Percentiles rank a stretch among this genome's conserved stretches.
These are phyloP conservation scores for Seriola quinqueradiata DNA, from an alignment of 2,113 vertebrate genomes.

Conservation along the genomic window DNA sequence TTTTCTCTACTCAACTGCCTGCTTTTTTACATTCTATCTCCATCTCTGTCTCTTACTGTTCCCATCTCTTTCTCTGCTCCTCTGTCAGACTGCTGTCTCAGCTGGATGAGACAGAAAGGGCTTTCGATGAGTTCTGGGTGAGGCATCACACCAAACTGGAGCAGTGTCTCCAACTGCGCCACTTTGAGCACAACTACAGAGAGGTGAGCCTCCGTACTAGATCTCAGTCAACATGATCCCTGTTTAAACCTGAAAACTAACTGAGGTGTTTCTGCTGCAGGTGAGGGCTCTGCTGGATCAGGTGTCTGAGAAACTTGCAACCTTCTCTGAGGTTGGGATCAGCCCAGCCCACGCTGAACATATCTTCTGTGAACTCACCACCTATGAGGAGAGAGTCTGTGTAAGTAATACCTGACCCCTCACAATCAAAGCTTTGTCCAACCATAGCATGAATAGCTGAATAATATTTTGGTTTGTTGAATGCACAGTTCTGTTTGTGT, in stretches of 20 bases:
- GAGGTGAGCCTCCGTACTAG: conserved; percentile 86
- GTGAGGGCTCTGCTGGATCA: conserved; percentile 88
- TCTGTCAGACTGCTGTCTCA: conserved; percentile 90
- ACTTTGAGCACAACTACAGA: conserved; percentile 94
- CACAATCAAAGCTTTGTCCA: conserved; percentile 16
- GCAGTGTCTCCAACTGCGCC: conserved; percentile 92
- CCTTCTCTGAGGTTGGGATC: conserved; percentile 92
- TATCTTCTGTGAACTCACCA: conserved; percentile 89
- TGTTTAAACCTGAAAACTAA: conserved; percentile 8
- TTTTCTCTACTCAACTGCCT: neutral
- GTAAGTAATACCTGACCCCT: conserved; percentile 81
- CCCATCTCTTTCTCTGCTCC: neutral
- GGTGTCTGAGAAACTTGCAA: conserved; percentile 86
- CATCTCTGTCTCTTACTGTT: neutral
- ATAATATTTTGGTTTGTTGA: conserved; percentile 4
- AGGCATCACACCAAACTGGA: conserved; percentile 95
- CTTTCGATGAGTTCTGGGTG: conserved; percentile 97
- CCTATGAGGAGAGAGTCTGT: conserved; percentile 88
- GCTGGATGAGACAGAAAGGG: conserved; percentile 92
- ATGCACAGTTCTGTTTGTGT: neutral
- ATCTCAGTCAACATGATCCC: neutral
- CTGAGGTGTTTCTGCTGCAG: conserved; percentile 78
- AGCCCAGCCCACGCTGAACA: conserved; percentile 92
- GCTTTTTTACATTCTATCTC: neutral
- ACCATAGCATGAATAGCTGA: neutral